Evolutionary conservation across 2,797 vertebrate species (phyloP), one percentile per base, ranked within the genome.

Genomic region (Bucorvus abyssinicus): DNA sequence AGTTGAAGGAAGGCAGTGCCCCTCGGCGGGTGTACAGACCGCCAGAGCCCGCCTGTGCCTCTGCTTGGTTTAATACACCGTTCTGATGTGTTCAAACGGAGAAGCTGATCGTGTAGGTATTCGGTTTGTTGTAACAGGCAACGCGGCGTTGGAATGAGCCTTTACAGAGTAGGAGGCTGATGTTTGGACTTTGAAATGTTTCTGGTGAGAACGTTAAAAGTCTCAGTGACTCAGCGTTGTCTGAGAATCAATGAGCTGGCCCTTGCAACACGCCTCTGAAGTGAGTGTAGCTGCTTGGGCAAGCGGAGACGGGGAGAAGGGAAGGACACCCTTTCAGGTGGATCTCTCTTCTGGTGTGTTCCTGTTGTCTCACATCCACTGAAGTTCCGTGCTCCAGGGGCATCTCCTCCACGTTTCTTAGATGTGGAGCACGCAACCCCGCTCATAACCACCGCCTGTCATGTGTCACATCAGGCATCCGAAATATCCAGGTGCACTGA

Each of bases 51-150:
- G 29, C 27, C 1, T 3, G 5, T 13, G 59, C 36, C 59, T 32
- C 22, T 0, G 1, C 36, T 3, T 5, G 24, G 3, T 20, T 8
- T 7, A 7, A 0, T 2, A 0, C 1, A 60, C 18, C 52, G 0
- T 8, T 40, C 18, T 2, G 22, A 4, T 11, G 65, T 1, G 22
- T 18, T 3, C 7, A 3, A 7, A 3, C 53, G 14, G 70, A 21
- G 40, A 12, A 11, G 38, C 36, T 16, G 68, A 2, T 14, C 4
- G 0, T 0, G 5, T 4, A 5, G 0, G 0, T 3, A 3, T 21
- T 4, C 7, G 0, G 34, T 7, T 27, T 11, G 6, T 32, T 24
- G 59, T 14, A 14, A 14, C 6, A 6, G 60, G 47, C 50, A 27
- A 2, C 6, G 3, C 45, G 18, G 36, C 1, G 0, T 2, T 15